Conservation (phyloP, 2,888 invertebrate genomes). For the Hetaerina titia region DNA sequence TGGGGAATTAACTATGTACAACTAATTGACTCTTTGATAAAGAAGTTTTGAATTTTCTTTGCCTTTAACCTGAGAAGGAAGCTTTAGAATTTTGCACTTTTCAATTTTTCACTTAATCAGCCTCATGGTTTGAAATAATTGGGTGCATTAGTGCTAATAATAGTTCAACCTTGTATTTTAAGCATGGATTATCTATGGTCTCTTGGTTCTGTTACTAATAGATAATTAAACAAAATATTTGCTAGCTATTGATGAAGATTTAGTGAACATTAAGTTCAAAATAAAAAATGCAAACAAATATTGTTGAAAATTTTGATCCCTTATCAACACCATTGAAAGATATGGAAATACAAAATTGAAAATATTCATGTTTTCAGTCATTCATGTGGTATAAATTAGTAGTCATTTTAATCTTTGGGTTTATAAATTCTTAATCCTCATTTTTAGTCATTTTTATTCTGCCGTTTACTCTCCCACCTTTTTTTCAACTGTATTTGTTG, state of each 20-base stretch:
- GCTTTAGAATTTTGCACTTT: neutral
- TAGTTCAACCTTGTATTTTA: neutral
- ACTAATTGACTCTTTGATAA: neutral
- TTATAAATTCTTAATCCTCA: neutral
- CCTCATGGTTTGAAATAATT: neutral
- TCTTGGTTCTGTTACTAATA: neutral
- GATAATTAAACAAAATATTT: neutral
- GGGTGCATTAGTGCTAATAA: neutral
- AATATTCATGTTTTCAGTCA: neutral
- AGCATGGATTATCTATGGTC: constrained; percentile 1
- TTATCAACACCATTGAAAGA: neutral
- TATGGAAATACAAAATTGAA: neutral
- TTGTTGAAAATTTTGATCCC: neutral
- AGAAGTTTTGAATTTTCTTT: constrained; percentile 9
- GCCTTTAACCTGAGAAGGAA: constrained; percentile 48
- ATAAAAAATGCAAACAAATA: neutral
- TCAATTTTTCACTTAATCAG: neutral
- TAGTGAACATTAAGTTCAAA: neutral
- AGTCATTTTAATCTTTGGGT: neutral
- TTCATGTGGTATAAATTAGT: neutral
- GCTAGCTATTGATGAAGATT: neutral
- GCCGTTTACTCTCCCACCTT: neutral
- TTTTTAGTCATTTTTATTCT: neutral
- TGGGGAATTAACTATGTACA: neutral
- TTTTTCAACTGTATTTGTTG: neutral